phyloP scores from a whole-genome alignment of 2,797 vertebrate species.

The Pangasius larnaudii region DNA sequence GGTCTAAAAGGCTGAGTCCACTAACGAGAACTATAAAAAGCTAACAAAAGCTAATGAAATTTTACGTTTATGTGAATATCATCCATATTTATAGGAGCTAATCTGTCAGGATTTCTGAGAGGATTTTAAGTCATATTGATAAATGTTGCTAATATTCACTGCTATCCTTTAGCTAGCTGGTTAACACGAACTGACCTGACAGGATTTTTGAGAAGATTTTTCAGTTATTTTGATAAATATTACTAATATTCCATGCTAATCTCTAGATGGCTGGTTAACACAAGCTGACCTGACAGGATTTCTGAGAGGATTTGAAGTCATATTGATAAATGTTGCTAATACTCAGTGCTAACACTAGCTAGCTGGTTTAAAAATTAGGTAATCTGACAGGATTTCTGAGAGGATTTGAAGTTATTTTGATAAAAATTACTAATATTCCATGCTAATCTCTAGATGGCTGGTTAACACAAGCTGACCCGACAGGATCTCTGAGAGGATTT shows the following conservation, averaged over 20 bases:
- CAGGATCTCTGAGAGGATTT: background rate
- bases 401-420: background rate
- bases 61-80: background rate
- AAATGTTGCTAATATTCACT: background rate
- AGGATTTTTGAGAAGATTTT: background rate
- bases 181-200: background rate
- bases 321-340: background rate
- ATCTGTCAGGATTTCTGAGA: background rate
- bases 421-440: background rate
- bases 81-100: background rate
- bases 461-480: background rate
- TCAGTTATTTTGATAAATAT: background rate
- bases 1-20: background rate
- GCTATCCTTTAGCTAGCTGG: background rate
- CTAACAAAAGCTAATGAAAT: background rate
- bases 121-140: background rate
- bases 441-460: background rate
- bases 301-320: background rate
- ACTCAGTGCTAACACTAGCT: background rate
- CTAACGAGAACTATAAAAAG: background rate
- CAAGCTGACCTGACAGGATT: background rate
- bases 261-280: background rate
- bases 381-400: background rate
- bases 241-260: background rate
- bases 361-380: background rate